Evolutionary conservation across 2,888 invertebrate genomes (phyloP).

Genomic region (Ophion costatus): DNA sequence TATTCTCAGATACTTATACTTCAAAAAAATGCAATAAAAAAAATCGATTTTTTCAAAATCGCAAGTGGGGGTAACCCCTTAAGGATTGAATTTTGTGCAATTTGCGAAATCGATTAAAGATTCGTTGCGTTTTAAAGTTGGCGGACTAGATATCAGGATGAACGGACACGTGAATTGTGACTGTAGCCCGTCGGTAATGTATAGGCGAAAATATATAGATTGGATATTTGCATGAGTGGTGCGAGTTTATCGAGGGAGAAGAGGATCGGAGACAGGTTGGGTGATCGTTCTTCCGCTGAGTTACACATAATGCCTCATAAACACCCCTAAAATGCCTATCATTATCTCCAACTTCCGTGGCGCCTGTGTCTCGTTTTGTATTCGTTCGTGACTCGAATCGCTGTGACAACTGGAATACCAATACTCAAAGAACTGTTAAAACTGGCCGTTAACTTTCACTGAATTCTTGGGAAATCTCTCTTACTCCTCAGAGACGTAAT

Average conservation of each 20-base stretch:
- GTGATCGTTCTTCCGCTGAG: conserved; percentile 82
- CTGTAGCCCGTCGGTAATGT: conserved; percentile 6
- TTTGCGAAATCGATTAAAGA: too few species aligned
- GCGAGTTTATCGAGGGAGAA: conserved; percentile 25
- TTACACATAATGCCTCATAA: conserved; percentile 84
- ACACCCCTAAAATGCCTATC: conserved; percentile 82
- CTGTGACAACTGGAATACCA: conserved; percentile 47
- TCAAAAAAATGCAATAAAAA: too few species aligned
- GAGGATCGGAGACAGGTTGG: conserved; percentile 56
- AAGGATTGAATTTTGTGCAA: too few species aligned
- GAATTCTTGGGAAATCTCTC: conserved; percentile 75
- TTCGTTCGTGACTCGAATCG: conserved; percentile 13
- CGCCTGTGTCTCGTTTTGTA: conserved; percentile 49
- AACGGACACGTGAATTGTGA: conserved; percentile 40
- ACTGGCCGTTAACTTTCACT: conserved; percentile 78
- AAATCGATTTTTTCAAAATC: too few species aligned
- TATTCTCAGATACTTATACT: too few species aligned
- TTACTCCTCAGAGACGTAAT: not conserved
- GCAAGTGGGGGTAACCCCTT: too few species aligned
- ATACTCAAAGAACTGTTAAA: conserved; percentile 74
- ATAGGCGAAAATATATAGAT: not conserved
- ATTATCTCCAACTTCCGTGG: conserved; percentile 77
- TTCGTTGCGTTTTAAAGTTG: too few species aligned
- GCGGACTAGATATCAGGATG: too few species aligned
- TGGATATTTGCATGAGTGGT: not conserved